Conservation (phyloP, 1,140 invertebrate species). For the Episyrphus balteatus region DNA sequence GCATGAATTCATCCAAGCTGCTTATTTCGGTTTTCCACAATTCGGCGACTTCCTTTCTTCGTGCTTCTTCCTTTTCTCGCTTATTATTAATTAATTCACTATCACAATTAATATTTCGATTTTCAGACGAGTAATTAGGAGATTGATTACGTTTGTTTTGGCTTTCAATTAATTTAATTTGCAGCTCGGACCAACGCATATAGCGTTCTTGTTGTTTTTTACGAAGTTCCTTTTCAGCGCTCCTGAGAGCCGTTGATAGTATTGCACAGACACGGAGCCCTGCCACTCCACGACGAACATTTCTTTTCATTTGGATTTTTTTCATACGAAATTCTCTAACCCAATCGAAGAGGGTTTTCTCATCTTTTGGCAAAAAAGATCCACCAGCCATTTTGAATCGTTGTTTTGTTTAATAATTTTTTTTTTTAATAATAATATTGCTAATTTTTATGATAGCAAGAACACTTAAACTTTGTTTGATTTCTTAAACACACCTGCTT, state of each 20-base stretch:
- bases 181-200: constrained; percentile 27
- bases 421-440: background rate
- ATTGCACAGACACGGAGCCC: constrained; percentile 32
- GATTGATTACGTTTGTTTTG: constrained; percentile 12
- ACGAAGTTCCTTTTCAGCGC: constrained; percentile 30
- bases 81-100: background rate
- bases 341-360: constrained; percentile 30
- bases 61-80: constrained; percentile 4
- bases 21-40: constrained; percentile 33
- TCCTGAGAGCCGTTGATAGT: constrained; percentile 26
- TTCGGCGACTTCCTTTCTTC: constrained; percentile 20
- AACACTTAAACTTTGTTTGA: background rate
- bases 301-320: constrained; percentile 34
- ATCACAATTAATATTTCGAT: background rate
- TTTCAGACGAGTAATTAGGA: background rate
- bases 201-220: constrained; percentile 34
- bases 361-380: constrained; percentile 9
- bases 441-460: background rate
- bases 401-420: background rate
- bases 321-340: constrained; percentile 33
- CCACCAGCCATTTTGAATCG: background rate
- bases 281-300: constrained; percentile 21
- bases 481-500: background rate
- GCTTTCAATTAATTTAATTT: constrained; percentile 19
- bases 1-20: constrained; percentile 33